Percentiles rank a stretch among this genome's conserved stretches.
phyloP scores from a whole-genome alignment of 92 coral and sea anemone species.

The Epizoanthus rinbou region DNA sequence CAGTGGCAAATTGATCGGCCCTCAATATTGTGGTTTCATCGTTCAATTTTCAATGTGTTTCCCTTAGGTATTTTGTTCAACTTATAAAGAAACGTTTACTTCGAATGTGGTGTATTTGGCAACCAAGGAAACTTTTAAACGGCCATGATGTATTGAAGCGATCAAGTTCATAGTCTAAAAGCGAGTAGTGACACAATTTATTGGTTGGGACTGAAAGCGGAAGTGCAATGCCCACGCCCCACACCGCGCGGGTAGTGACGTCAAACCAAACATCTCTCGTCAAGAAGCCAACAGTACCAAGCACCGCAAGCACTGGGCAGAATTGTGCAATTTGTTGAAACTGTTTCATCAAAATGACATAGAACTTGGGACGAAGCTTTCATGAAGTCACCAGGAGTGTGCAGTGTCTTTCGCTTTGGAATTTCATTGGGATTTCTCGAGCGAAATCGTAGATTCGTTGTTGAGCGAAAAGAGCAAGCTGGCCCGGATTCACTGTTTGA shows the following conservation, averaged over 20 bases:
- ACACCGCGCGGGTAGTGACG: conserved; percentile 22
- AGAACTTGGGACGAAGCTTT: conserved; percentile 3
- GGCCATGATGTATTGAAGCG: conserved; percentile 5
- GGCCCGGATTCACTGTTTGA: background rate
- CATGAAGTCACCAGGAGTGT: background rate
- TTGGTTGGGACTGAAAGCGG: background rate
- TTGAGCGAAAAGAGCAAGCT: conserved; percentile 38
- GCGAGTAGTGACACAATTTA: conserved; percentile 9
- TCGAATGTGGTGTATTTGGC: background rate
- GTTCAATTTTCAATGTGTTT: too few relatives aligned
- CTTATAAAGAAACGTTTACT: too few relatives aligned
- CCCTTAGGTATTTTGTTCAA: too few relatives aligned
- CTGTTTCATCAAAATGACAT: background rate
- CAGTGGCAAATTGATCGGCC: too few relatives aligned
- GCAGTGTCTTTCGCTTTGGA: background rate
- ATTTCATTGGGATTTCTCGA: background rate
- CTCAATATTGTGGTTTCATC: too few relatives aligned
- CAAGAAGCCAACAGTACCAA: background rate
- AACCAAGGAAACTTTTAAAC: background rate
- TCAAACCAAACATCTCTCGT: conserved; percentile 21
- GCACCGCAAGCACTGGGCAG: background rate
- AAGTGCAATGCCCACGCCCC: conserved; percentile 34
- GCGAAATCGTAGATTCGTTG: background rate
- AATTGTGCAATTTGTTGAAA: conserved; percentile 5
- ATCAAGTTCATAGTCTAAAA: conserved; percentile 33